Conservation (phyloP, 2,797 vertebrate species). For the Rhodeus uyekii region DNA sequence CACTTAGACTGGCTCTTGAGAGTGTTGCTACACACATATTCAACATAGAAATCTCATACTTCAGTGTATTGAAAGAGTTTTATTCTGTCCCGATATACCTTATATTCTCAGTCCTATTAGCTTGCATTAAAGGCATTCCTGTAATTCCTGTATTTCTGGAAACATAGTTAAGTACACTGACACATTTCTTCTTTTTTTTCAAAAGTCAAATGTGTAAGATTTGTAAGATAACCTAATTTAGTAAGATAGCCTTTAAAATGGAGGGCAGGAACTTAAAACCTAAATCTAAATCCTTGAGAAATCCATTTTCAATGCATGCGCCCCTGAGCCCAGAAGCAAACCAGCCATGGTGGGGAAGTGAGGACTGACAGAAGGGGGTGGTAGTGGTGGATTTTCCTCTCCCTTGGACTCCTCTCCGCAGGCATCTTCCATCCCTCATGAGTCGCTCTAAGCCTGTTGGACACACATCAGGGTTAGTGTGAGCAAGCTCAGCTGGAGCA, state of each 20-base stretch:
- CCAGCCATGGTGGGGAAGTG: slow-evolving; percentile 51
- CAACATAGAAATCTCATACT: slow-evolving; percentile 36
- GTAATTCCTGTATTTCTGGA: neutral
- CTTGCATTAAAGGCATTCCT: neutral
- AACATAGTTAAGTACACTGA: neutral
- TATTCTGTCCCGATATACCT: neutral
- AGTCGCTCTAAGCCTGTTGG: slow-evolving; percentile 81
- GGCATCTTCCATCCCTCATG: slow-evolving; percentile 70
- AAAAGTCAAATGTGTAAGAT: neutral
- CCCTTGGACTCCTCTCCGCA: slow-evolving; percentile 69
- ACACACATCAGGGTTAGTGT: slow-evolving; percentile 74
- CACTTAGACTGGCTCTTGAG: slow-evolving; percentile 41
- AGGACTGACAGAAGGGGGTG: slow-evolving; percentile 34
- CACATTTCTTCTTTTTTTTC: neutral
- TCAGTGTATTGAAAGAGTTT: slow-evolving; percentile 22
- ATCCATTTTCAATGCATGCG: slow-evolving; percentile 78
- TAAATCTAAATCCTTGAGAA: slow-evolving; percentile 69
- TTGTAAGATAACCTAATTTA: no score
- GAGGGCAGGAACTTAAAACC: slow-evolving; percentile 71
- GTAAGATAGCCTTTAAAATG: slow-evolving; percentile 50
- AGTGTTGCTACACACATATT: slow-evolving; percentile 46
- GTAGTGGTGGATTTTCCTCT: slow-evolving; percentile 69
- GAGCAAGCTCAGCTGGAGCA: slow-evolving; percentile 66
- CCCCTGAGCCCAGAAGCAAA: slow-evolving; percentile 62
- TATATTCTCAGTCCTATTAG: neutral